These are phyloP conservation scores for Dicerorhinus sumatrensis DNA, from an alignment of 2,113 vertebrate species.

Conservation along the genomic window DNA sequence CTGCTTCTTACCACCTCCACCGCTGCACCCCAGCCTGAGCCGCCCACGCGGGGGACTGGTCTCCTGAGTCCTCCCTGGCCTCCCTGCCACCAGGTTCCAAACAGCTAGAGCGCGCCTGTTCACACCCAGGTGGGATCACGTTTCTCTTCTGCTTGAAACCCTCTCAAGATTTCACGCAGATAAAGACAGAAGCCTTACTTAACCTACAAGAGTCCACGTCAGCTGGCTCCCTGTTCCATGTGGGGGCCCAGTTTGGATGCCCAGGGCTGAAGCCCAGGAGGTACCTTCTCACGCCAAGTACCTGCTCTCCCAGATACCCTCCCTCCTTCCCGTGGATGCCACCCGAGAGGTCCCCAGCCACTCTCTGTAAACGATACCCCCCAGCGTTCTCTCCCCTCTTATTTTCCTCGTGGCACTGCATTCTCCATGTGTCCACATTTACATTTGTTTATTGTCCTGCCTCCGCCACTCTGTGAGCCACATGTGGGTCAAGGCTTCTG, in stretches of 20 bases:
- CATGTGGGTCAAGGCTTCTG: not conserved
- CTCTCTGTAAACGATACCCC: not conserved
- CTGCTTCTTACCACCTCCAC: not conserved
- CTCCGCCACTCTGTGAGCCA: not conserved
- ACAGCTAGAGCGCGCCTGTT: not conserved
- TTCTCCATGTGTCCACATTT: not conserved
- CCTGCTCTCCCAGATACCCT: too few relatives aligned
- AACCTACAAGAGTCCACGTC: fast-evolving
- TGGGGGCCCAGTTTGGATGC: not conserved
- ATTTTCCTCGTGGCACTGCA: too few relatives aligned
- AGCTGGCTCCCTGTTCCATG: too few relatives aligned
- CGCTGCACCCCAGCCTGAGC: not conserved
- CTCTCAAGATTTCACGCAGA: not conserved
- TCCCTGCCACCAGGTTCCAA: not conserved
- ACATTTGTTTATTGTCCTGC: too few relatives aligned
- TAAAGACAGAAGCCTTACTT: not conserved
- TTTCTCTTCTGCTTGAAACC: not conserved
- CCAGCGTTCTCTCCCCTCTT: not conserved
- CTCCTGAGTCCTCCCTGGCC: not conserved
- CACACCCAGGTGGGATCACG: not conserved
- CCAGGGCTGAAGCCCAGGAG: not conserved
- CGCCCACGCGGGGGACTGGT: not conserved
- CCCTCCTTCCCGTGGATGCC: not conserved
- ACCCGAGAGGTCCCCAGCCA: not conserved
- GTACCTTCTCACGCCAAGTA: not conserved